Evolutionary conservation across 2,888 invertebrate species (phyloP).

Genomic region (Lycophotia porphyrea): DNA sequence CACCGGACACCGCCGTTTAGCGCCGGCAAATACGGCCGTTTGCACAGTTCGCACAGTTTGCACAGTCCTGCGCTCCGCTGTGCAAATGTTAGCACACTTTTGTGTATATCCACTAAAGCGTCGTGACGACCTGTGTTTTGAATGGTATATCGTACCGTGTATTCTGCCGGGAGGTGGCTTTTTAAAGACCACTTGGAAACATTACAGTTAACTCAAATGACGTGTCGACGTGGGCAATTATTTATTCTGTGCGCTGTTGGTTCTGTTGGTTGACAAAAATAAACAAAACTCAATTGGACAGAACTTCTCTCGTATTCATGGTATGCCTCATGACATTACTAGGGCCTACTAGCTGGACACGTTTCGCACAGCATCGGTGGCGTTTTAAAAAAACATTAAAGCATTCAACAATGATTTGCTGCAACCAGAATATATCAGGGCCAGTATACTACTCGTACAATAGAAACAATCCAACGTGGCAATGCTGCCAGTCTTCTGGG

Average conservation of each 20-base stretch:
- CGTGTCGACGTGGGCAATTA: background rate
- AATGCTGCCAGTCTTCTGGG: no score
- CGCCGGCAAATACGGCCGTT: constrained; percentile 53
- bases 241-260: background rate
- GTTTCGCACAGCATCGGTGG: background rate
- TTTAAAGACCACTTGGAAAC: background rate
- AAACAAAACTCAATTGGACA: background rate
- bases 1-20: constrained; percentile 59
- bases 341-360: background rate
- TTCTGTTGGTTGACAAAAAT: background rate
- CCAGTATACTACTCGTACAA: background rate
- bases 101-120: constrained; percentile 47
- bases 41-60: constrained; percentile 46
- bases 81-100: constrained; percentile 59
- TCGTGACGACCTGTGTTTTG: constrained; percentile 33
- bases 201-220: background rate
- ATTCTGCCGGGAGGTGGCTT: background rate
- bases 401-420: background rate
- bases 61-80: constrained; percentile 42
- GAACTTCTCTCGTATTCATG: background rate
- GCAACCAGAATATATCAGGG: background rate
- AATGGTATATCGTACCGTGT: constrained; percentile 19
- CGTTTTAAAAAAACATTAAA: no score
- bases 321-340: background rate
- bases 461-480: no score